Conservation (phyloP, 2,113 vertebrate species). For the Hydrolagus affinis region DNA sequence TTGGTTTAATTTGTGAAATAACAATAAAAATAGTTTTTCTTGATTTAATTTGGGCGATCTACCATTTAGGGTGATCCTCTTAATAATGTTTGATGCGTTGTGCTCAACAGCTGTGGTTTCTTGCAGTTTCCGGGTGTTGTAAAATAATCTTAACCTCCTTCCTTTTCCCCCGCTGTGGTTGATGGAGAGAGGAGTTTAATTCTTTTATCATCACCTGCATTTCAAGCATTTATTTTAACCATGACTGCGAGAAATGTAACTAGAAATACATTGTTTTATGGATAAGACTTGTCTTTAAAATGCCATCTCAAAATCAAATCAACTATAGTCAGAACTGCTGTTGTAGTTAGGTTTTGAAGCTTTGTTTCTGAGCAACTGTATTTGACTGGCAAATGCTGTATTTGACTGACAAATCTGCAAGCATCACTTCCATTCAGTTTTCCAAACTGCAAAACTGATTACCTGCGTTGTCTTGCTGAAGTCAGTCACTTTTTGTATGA, state of each 20-base stretch:
- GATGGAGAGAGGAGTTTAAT: background rate
- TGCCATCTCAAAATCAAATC: background rate
- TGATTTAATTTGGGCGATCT: background rate
- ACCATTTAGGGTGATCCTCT: background rate
- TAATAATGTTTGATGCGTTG: conserved; percentile 22
- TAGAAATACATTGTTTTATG: background rate
- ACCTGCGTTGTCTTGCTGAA: background rate
- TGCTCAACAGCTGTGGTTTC: conserved; percentile 8
- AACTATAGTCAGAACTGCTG: background rate
- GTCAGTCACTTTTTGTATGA: too few species aligned
- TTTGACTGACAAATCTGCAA: background rate
- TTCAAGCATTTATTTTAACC: conserved; percentile 15
- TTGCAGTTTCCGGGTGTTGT: conserved; percentile 17
- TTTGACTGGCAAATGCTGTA: background rate
- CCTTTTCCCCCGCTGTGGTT: background rate
- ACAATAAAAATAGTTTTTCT: background rate
- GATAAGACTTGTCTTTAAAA: background rate
- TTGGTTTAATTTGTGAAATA: conserved; percentile 20
- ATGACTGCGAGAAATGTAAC: conserved; percentile 14
- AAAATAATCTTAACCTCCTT: background rate
- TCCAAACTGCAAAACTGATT: conserved; percentile 1
- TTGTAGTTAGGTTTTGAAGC: conserved; percentile 10
- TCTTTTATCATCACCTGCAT: conserved; percentile 1
- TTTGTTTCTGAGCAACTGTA: background rate
- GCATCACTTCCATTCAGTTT: background rate